Conservation (phyloP, 2,797 vertebrate genomes). For the Pangasius djambal region DNA sequence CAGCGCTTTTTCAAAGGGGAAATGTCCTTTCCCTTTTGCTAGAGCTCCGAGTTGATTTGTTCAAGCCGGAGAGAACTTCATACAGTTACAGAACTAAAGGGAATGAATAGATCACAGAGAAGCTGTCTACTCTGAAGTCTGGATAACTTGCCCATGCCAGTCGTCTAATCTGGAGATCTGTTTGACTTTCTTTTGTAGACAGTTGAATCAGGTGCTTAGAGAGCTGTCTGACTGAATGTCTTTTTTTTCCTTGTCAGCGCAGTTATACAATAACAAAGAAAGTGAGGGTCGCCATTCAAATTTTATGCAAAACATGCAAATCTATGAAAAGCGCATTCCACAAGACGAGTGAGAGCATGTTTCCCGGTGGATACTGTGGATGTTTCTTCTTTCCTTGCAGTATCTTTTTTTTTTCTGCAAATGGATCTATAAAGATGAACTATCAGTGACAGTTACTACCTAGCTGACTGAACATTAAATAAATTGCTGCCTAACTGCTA, state of each 20-base stretch:
- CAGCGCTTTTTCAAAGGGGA: constrained; percentile 51
- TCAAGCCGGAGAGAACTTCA: constrained; percentile 27
- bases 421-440: constrained; percentile 4
- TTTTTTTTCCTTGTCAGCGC: background rate
- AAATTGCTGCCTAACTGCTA: constrained; percentile 5
- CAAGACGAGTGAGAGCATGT: constrained; percentile 35
- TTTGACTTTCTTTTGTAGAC: constrained; percentile 29
- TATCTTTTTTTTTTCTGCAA: constrained; percentile 15
- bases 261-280: constrained; percentile 48
- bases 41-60: constrained; percentile 34
- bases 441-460: background rate
- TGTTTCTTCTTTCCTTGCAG: constrained; percentile 20
- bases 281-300: constrained; percentile 55
- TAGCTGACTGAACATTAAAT: constrained; percentile 6
- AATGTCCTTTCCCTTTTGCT: constrained; percentile 40
- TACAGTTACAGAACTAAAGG: constrained; percentile 24
- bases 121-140: constrained; percentile 12
- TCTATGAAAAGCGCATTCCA: constrained; percentile 56
- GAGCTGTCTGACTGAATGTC: background rate
- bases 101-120: constrained; percentile 24
- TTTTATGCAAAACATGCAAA: constrained; percentile 64
- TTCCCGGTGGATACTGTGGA: background rate
- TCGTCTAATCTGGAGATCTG: constrained; percentile 32
- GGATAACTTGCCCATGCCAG: constrained; percentile 25
- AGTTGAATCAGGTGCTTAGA: constrained; percentile 39